phyloP scores from a whole-genome alignment of 2,797 vertebrate genomes.

The Sarcoramphus papa region DNA sequence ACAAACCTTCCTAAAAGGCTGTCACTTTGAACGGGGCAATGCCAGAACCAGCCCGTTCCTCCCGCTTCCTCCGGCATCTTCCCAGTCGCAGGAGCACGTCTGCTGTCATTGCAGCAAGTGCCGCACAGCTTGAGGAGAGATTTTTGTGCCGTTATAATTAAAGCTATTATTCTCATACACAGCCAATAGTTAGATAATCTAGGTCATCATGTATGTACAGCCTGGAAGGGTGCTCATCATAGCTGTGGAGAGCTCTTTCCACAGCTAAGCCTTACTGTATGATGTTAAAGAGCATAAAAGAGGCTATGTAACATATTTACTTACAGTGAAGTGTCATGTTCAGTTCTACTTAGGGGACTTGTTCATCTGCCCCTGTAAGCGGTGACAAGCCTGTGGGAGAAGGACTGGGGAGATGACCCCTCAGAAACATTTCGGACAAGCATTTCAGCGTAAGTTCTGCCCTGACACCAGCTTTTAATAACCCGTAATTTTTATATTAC shows the following conservation, averaged over 20 bases:
- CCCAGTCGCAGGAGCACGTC: neutral
- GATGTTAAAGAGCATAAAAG: neutral
- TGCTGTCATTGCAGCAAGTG: neutral
- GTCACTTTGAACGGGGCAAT: neutral
- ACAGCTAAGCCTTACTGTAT: neutral
- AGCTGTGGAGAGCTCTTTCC: neutral
- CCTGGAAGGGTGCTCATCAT: neutral
- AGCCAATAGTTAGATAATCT: neutral
- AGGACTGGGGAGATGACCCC: neutral
- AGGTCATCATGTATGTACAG: neutral
- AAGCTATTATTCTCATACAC: neutral
- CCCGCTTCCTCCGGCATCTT: neutral
- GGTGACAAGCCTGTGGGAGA: neutral
- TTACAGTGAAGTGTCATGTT: neutral
- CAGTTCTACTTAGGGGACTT: neutral
- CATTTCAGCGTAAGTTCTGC: neutral
- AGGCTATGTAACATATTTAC: neutral
- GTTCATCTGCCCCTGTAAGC: neutral
- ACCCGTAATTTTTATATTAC: neutral
- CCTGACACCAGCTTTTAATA: neutral
- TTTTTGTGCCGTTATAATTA: neutral
- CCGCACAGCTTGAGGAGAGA: fast-evolving
- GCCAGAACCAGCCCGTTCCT: neutral
- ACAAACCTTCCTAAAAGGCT: neutral
- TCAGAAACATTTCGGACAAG: neutral